A percentile compares a stretch with the other conserved stretches of the same genome.
These are phyloP conservation scores for Octonoba sinensis DNA, from an alignment of 2,888 invertebrate species.

Conservation along the genomic window DNA sequence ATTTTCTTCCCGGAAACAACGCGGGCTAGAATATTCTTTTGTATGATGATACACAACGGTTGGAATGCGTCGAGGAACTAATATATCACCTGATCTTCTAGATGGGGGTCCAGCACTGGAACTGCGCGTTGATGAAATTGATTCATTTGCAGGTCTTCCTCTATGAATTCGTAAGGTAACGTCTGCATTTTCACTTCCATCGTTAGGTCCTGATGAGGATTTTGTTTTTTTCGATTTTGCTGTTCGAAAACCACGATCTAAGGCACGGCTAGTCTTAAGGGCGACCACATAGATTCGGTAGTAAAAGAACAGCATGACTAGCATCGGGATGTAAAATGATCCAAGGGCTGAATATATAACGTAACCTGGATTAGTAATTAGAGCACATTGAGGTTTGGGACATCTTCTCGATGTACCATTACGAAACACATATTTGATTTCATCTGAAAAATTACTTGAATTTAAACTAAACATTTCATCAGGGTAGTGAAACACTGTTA, in stretches of 20 bases:
- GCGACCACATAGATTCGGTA: slow-evolving; percentile 97
- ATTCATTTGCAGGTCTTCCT: slow-evolving; percentile 73
- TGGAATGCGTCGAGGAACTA: slow-evolving; percentile 57
- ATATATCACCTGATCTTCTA: slow-evolving; percentile 47
- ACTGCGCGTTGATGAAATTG: slow-evolving; percentile 23
- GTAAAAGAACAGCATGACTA: slow-evolving; percentile 98
- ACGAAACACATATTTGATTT: slow-evolving; percentile 14
- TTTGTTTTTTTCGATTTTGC: slow-evolving; percentile 65
- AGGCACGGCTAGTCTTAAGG: slow-evolving; percentile 69
- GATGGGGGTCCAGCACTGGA: slow-evolving; percentile 1
- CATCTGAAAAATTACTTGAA: slow-evolving; percentile 20
- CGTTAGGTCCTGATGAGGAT: slow-evolving; percentile 9
- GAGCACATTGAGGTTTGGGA: slow-evolving; percentile 79
- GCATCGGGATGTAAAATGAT: slow-evolving; percentile 98
- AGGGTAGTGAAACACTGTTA: slow-evolving; percentile 24
- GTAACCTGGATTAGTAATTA: slow-evolving; percentile 94
- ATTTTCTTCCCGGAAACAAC: slow-evolving; percentile 53
- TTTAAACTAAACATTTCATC: slow-evolving; percentile 19
- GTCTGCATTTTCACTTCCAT: slow-evolving; percentile 78
- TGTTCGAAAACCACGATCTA: slow-evolving; percentile 68
- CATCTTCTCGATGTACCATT: slow-evolving; percentile 51
- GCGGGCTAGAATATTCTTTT: slow-evolving; percentile 45
- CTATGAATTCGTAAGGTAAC: slow-evolving; percentile 91
- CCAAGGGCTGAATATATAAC: slow-evolving; percentile 96
- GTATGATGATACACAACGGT: slow-evolving; percentile 59